Evolutionary conservation across 1,140 invertebrate genomes (phyloP), one percentile per base, ranked within the genome.

Genomic region (Macrobrachium nipponense): DNA sequence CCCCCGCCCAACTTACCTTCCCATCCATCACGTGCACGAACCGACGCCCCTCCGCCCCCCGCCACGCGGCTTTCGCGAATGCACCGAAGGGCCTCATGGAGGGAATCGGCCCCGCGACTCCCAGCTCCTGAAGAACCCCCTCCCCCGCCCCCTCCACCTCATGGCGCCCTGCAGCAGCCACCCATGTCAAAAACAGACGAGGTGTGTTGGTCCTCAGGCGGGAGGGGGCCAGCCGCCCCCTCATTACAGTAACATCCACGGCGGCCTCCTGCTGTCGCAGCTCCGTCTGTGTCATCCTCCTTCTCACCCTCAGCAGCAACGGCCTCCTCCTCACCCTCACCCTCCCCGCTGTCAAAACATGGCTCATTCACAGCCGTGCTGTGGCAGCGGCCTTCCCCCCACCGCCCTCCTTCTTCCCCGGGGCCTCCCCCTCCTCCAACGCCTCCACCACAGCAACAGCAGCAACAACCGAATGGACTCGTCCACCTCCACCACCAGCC

Each of bases 1-100:
- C 60, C 60, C 10, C 76, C 73, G 15, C 82, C 81, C 17, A 58
- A 58, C 27, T 60, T 51, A 20, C 80, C 70, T 72, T 68, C 70
- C 23, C 81, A 82, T n/a, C 20, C 23, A 59, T 58, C 62, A 75
- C 23, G 44, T 51, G 51, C 44, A 43, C 20, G 12, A 23, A 23
- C n/a, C 27, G 15, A 44, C 51, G 17, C 12, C 6, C 82, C 61
- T 0, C 82, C 72, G 17, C 61, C 61, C 59, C 80, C 36, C 43
- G 10, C 10, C 58, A 61, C 20, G 44, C 27, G 8, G 64, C 64
- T 68, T 51, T 51, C 51, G 8, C 51, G 12, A 51, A 51, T 8
- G 7, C 51, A 51, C 51, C 51, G 8, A 51, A 51, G 51, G 51
- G 12, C 51, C 51, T 51, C 8, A 51, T 51, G 51, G 51, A 51